Evolutionary conservation across 2,797 vertebrate genomes (phyloP), one percentile per base, ranked within the genome.

Genomic region (Buphagus erythrorhynchus): DNA sequence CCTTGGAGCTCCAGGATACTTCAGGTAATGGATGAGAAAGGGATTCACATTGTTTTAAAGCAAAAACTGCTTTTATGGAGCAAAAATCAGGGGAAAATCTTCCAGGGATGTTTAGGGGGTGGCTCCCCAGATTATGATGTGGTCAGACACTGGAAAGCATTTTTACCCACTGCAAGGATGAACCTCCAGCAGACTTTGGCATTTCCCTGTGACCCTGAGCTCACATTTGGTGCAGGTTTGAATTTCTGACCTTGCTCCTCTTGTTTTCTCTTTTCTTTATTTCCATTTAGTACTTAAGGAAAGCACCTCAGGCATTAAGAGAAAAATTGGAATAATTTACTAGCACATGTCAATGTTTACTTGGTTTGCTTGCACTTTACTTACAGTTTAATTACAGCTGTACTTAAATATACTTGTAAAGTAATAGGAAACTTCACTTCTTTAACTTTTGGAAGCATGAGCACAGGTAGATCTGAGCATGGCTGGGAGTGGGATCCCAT

Each of bases 21-120:
- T 28, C 36, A 24, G 25, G n/a, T 42, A 51, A 16, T 10, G 20
- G 25, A 25, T 14, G 1, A 49, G 33, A 8, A 22, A 55, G 5
- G 7, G 16, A 38, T 57, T 35, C 22, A 5, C 0, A 0, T 13
- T 0, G 2, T 31, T 82, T 85, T 18, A 46, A 55, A 51, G 33
- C 5, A 79, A 62, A 85, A 9, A 4, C 5, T 67, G 17, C 16
- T 78, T 33, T 59, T 52, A 71, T 57, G 4, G 17, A 16, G 3
- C 6, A 42, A 33, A 28, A 18, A 10, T 35, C 5, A 7, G 15
- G 24, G 8, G 2, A 19, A 79, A 62, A 13, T 33, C 33, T 63
- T n/a, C 31, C 9, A 4, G 29, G 17, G 5, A 22, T 48, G 11
- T 13, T 22, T 46, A 9, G 15, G 22, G 3, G 33, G 17, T 29